Percentiles rank a stretch among this genome's conserved stretches.
These are phyloP conservation scores for Dasypolia templi DNA, from an alignment of 2,888 invertebrate species.

Conservation along the genomic window DNA sequence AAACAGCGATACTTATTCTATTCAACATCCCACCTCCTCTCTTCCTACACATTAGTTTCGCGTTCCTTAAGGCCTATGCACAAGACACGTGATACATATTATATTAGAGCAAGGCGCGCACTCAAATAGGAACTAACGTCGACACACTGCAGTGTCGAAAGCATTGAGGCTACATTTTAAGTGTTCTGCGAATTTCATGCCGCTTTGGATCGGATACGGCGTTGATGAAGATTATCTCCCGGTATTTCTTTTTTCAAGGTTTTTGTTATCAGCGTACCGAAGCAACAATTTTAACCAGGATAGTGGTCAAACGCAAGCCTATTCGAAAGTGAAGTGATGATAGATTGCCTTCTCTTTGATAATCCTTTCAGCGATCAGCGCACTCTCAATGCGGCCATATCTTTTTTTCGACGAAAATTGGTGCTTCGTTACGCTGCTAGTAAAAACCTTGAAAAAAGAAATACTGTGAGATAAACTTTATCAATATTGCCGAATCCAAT, in stretches of 20 bases:
- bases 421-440: not conserved
- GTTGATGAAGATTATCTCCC: constrained; percentile 12
- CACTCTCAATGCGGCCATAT: not conserved
- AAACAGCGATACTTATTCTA: not conserved
- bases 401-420: not conserved
- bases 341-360: not conserved
- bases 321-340: not conserved
- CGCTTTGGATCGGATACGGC: constrained; percentile 41
- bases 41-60: constrained; percentile 8
- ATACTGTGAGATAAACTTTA: too few relatives aligned
- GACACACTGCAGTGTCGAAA: constrained; percentile 74
- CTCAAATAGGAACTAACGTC: constrained; percentile 71
- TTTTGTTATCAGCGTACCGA: not conserved
- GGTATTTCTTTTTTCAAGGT: not conserved
- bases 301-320: not conserved
- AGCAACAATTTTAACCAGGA: not conserved
- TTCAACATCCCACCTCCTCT: not conserved
- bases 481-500: too few relatives aligned
- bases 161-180: constrained; percentile 79
- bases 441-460: not conserved
- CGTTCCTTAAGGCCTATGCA: constrained; percentile 63
- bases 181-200: constrained; percentile 76
- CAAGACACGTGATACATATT: constrained; percentile 83
- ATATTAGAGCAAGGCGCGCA: constrained; percentile 82
- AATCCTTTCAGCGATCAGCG: not conserved